Evolutionary conservation across 2,797 vertebrate species (phyloP), one percentile per base, ranked within the genome.

Genomic region (Tokudaia muenninki): DNA sequence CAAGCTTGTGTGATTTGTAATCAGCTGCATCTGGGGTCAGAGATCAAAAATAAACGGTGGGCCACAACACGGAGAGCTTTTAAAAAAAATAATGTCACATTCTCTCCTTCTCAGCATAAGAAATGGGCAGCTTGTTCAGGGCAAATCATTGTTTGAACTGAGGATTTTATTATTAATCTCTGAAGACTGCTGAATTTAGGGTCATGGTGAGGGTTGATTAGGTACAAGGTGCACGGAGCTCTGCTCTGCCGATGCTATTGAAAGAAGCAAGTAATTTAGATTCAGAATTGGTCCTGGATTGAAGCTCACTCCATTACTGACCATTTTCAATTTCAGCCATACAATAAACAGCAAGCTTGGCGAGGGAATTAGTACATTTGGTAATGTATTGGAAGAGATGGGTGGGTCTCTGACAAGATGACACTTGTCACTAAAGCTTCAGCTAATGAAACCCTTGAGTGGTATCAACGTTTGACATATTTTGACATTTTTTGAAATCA

Each of bases 251-350:
- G 99, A 99, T 99, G 99, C 99, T 99, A 99, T 99, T 99, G 99
- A 99, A 99, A 99, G 99, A 99, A 99, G 99, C 99, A 99, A 99
- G 99, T 99, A 99, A 99, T 99, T 99, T 99, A 99, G 99, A 99
- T 99, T 99, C 99, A 99, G 99, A 99, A 99, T 99, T 99, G 99
- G 99, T 99, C 99, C 99, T 98, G 99, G 99, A 99, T 99, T 99
- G 99, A 99, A 99, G 99, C 99, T 99, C 99, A 99, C 99, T 99
- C 99, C 99, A 99, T 99, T 99, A 99, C 99, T 98, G 99, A 99
- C 99, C 99, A 99, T 99, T 99, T 99, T 99, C 99, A 99, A 99
- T 99, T 99, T 99, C 99, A 99, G 99, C 99, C 99, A 99, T 99
- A 99, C 99, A 99, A 99, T 99, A 99, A 99, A 99, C 99, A 99